Conservation (phyloP, 2,888 invertebrate species). For the Euspilapteryx auroguttella region DNA sequence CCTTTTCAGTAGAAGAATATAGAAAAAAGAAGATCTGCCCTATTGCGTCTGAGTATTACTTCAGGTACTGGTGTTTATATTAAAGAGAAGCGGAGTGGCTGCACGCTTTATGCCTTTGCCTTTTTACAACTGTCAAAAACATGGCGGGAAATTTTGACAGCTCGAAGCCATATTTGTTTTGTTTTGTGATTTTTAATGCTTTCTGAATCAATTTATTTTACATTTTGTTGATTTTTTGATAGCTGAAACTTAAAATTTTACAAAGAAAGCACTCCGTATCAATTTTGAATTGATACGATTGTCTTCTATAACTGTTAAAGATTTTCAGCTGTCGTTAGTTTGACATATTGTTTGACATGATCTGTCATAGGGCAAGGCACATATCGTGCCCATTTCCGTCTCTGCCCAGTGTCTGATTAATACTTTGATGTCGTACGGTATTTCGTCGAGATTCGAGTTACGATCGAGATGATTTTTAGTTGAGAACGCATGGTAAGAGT, state of each 20-base stretch:
- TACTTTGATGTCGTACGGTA: slow-evolving; percentile 80
- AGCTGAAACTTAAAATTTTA: no score
- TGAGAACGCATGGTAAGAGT: slow-evolving; percentile 38
- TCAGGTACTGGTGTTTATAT: slow-evolving; percentile 91
- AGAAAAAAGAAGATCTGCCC: slow-evolving; percentile 34
- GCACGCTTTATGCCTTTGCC: slow-evolving; percentile 3
- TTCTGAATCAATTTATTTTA: no score
- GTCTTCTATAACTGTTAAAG: no score
- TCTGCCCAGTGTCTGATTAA: slow-evolving; percentile 89
- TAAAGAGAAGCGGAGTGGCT: slow-evolving; percentile 17
- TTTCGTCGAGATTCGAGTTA: no score
- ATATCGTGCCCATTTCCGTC: slow-evolving; percentile 21
- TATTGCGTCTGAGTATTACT: slow-evolving; percentile 95
- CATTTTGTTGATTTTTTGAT: no score
- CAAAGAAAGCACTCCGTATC: no score
- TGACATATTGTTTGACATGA: no score
- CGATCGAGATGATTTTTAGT: slow-evolving; percentile 1
- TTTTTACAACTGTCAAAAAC: not conserved
- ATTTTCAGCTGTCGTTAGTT: no score
- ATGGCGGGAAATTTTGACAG: no score
- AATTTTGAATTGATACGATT: no score
- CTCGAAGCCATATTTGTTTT: no score
- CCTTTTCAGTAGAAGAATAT: slow-evolving; percentile 21
- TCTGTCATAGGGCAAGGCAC: slow-evolving; percentile 8
- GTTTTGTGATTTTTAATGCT: no score